phyloP scores from a whole-genome alignment of 1,140 invertebrate genomes.

The Acromyrmex heyeri region DNA sequence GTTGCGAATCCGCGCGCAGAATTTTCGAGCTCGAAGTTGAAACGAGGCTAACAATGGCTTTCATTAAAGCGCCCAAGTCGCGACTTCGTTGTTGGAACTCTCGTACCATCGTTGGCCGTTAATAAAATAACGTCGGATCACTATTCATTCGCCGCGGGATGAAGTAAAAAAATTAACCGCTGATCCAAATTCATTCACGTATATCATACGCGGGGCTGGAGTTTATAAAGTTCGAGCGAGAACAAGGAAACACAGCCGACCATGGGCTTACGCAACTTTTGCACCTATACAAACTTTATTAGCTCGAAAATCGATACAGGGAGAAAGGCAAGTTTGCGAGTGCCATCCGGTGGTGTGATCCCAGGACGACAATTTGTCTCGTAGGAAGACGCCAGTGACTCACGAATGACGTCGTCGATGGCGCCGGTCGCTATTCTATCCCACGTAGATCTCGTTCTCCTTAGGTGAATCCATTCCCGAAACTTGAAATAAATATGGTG shows the following conservation, averaged over 20 bases:
- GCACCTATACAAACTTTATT: constrained; percentile 59
- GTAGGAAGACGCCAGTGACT: constrained; percentile 20
- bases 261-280: constrained; percentile 19
- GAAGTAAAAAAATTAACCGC: constrained; percentile 48
- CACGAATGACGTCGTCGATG: constrained; percentile 34
- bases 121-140: constrained; percentile 62
- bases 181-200: constrained; percentile 43
- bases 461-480: constrained; percentile 4
- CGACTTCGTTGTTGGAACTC: constrained; percentile 39
- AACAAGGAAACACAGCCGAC: neutral
- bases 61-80: constrained; percentile 67
- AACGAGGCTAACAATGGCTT: constrained; percentile 66
- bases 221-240: neutral
- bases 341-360: constrained; percentile 32
- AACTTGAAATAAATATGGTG: constrained; percentile 57
- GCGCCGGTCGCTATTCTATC: neutral
- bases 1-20: constrained; percentile 18
- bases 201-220: neutral
- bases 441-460: neutral
- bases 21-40: constrained; percentile 48
- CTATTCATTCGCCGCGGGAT: constrained; percentile 57
- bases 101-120: constrained; percentile 31
- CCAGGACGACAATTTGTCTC: constrained; percentile 63
- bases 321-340: constrained; percentile 38
- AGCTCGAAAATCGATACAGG: constrained; percentile 51